Conservation (phyloP, 2,888 invertebrate genomes). For the Microctonus aethiopoides region DNA sequence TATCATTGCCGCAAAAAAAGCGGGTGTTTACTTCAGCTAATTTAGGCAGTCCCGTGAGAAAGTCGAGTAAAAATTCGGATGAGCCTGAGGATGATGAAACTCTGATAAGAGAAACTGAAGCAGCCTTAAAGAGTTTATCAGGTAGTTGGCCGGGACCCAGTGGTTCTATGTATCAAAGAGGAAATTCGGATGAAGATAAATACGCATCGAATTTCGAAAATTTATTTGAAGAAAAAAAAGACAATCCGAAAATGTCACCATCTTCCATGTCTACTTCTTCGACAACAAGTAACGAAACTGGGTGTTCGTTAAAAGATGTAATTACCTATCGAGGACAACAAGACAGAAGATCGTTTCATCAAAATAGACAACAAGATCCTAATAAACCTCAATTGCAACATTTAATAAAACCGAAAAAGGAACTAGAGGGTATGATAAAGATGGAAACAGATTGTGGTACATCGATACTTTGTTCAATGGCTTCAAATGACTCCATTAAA, state of each 20-base stretch:
- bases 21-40: slow-evolving; percentile 67
- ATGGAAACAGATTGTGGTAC: slow-evolving; percentile 68
- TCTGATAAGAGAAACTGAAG: slow-evolving; percentile 87
- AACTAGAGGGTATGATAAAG: slow-evolving; percentile 66
- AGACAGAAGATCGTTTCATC: slow-evolving; percentile 55
- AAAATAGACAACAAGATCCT: slow-evolving; percentile 44
- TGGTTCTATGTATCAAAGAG: slow-evolving; percentile 73
- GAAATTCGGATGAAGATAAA: slow-evolving; percentile 74
- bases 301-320: slow-evolving; percentile 77
- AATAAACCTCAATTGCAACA: slow-evolving; percentile 58
- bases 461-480: slow-evolving; percentile 66
- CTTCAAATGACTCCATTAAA: slow-evolving; percentile 46
- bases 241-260: slow-evolving; percentile 73
- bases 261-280: slow-evolving; percentile 74
- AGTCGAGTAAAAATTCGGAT: slow-evolving; percentile 62
- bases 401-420: slow-evolving; percentile 52
- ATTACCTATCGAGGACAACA: slow-evolving; percentile 70
- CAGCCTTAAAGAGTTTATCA: slow-evolving; percentile 86
- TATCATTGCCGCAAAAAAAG: slow-evolving; percentile 73
- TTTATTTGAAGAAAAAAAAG: slow-evolving; percentile 84
- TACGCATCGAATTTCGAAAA: slow-evolving; percentile 84
- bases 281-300: slow-evolving; percentile 70
- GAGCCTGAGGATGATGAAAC: slow-evolving; percentile 81
- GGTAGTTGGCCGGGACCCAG: slow-evolving; percentile 84
- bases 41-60: slow-evolving; percentile 67